Evolutionary conservation across 2,888 invertebrate genomes (phyloP).

Genomic region (Macrosiphum euphorbiae): DNA sequence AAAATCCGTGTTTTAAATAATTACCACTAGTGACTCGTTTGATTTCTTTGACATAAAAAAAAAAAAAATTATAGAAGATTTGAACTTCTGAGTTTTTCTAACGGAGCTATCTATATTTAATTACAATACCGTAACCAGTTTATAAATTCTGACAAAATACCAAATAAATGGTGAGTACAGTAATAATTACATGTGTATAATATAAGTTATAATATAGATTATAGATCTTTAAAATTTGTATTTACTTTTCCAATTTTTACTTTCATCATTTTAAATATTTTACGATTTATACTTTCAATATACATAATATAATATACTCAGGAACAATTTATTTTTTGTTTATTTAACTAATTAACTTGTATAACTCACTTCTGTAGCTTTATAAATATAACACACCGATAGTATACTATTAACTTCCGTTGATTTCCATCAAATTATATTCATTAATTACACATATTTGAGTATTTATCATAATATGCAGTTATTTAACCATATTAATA

Average conservation of each 20-base stretch:
- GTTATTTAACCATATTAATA: not conserved
- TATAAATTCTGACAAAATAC: not conserved
- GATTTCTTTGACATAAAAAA: not conserved
- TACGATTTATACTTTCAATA: not conserved
- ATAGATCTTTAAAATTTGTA: not conserved
- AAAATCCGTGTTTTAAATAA: not conserved
- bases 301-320: not conserved
- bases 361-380: not conserved
- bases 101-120: too few species aligned
- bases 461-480: not conserved
- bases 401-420: not conserved
- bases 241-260: not conserved
- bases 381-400: not conserved
- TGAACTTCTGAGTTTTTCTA: not conserved
- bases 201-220: not conserved
- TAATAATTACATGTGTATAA: not conserved
- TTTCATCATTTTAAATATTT: not conserved
- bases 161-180: not conserved
- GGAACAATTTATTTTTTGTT: not conserved
- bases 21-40: fast-evolving
- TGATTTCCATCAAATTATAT: not conserved
- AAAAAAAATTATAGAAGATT: not conserved
- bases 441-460: not conserved
- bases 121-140: too few species aligned
- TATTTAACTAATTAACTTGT: not conserved